Conservation (phyloP, 1,140 invertebrate genomes). For the Megathymus violae region DNA sequence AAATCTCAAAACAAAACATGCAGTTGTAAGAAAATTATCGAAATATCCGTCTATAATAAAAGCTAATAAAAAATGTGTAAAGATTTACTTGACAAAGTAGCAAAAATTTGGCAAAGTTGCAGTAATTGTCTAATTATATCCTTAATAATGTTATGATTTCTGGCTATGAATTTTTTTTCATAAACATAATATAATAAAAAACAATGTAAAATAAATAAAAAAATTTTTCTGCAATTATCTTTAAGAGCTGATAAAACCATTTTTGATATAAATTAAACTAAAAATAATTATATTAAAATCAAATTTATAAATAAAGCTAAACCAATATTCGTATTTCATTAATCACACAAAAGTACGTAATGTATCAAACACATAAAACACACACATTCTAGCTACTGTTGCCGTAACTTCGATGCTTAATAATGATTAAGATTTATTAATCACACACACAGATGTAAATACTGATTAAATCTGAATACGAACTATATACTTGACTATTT, state of each 20-base stretch:
- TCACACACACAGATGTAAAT: constrained; percentile 36
- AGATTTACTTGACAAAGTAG: constrained; percentile 30
- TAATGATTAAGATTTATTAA: constrained; percentile 36
- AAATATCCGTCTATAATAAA: constrained; percentile 27
- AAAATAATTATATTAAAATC: background rate
- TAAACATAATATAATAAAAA: too few relatives aligned
- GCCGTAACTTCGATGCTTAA: constrained; percentile 44
- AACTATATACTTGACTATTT: constrained; percentile 36
- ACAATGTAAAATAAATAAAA: too few relatives aligned
- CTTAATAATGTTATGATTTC: background rate
- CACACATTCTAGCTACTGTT: constrained; percentile 27
- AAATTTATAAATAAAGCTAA: background rate
- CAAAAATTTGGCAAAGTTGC: constrained; percentile 25
- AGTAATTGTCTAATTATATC: constrained; percentile 1
- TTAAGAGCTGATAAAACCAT: background rate
- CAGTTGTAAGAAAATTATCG: constrained; percentile 20
- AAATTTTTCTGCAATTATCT: too few relatives aligned
- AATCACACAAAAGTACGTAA: background rate
- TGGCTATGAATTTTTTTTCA: background rate
- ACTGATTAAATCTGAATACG: constrained; percentile 33
- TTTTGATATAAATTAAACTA: background rate
- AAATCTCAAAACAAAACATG: constrained; percentile 32
- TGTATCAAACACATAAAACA: constrained; percentile 5
- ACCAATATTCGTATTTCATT: background rate
- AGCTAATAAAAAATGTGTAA: constrained; percentile 33